These are phyloP conservation scores for Oscheius sp. DNA, from an alignment of 2,888 invertebrate genomes.

Conservation along the genomic window DNA sequence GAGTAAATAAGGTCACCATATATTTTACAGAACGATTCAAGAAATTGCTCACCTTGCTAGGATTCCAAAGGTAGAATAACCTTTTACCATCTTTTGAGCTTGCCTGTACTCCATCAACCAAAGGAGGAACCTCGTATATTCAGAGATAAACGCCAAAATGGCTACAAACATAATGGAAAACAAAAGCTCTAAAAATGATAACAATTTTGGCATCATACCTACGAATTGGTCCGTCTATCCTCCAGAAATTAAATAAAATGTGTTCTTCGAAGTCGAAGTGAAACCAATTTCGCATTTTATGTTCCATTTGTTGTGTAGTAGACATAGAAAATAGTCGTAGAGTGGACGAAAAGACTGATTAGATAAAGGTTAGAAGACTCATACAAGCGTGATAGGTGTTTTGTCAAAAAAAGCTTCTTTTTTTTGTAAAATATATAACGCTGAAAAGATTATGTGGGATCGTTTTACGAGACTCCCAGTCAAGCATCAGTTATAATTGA, in stretches of 20 bases:
- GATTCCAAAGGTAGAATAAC: slow-evolving; percentile 21
- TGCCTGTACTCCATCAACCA: slow-evolving; percentile 2
- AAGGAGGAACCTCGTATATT: slow-evolving; percentile 1
- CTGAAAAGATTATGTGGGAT: too few relatives aligned
- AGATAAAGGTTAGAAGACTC: too few relatives aligned
- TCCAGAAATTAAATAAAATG: slow-evolving; percentile 13
- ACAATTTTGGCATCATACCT: slow-evolving; percentile 7
- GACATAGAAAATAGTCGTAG: neutral
- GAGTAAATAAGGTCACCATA: too few relatives aligned
- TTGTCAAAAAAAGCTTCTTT: too few relatives aligned
- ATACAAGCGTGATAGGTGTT: too few relatives aligned
- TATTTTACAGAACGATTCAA: too few relatives aligned
- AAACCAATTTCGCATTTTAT: slow-evolving; percentile 10
- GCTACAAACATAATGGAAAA: slow-evolving; percentile 4
- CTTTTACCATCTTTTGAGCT: neutral
- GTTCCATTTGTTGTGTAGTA: neutral
- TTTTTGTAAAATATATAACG: too few relatives aligned
- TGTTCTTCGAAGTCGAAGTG: neutral
- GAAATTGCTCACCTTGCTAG: neutral
- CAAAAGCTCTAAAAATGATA: neutral
- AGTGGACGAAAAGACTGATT: slow-evolving; percentile 3
- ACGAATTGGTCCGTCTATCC: slow-evolving; percentile 1
- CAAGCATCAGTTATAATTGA: too few relatives aligned
- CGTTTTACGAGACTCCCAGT: too few relatives aligned
- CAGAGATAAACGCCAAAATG: neutral